Conservation (phyloP, 1,140 invertebrate genomes). For the Alviniconcha marisindica region DNA sequence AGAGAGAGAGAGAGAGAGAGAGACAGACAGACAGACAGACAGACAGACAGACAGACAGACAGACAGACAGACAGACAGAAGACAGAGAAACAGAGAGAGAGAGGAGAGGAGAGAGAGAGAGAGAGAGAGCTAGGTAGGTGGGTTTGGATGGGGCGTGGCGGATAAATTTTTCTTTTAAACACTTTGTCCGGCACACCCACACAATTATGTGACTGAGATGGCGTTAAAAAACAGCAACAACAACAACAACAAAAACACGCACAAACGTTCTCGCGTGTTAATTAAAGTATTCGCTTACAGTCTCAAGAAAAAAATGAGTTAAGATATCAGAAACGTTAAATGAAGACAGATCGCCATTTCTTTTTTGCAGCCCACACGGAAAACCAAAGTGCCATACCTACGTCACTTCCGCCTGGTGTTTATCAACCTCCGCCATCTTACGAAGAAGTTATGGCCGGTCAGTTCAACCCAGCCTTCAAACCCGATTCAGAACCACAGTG, state of each 20-base stretch:
- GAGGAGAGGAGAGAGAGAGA: no score
- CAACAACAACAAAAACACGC: not conserved
- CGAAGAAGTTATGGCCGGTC: conserved; percentile 9
- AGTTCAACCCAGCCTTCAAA: conserved; percentile 7
- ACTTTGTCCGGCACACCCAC: no score
- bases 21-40: no score
- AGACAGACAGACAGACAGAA: no score
- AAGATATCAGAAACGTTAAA: no score
- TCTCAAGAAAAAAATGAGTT: not conserved
- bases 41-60: no score
- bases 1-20: not conserved
- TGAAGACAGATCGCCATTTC: no score
- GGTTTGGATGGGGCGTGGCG: no score
- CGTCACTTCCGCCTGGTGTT: conserved; percentile 13
- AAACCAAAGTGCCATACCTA: not conserved
- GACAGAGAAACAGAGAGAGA: no score
- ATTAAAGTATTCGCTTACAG: not conserved
- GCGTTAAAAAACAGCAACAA: not conserved
- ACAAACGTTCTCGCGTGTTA: not conserved
- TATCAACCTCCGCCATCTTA: conserved; percentile 4
- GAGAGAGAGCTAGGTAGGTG: no score
- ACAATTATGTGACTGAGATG: not conserved
- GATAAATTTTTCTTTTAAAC: no score
- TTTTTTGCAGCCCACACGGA: not conserved
- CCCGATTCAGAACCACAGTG: not conserved